Percentiles rank a stretch among this genome's conserved stretches.
phyloP scores from a whole-genome alignment of 2,888 invertebrate genomes.

The Heliconius hortense region DNA sequence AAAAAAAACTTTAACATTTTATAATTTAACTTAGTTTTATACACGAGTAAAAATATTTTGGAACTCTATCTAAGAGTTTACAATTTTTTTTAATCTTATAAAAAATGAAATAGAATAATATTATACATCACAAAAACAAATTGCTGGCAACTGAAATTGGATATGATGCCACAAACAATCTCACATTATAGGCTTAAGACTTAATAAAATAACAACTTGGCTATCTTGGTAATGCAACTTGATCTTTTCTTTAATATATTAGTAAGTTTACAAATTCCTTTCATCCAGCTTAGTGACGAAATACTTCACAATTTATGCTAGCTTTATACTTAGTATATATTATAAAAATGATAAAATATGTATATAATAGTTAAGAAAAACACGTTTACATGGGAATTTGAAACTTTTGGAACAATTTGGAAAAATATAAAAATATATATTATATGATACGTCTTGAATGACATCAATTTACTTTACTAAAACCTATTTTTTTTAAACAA shows the following conservation, averaged over 20 bases:
- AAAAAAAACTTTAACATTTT: neutral
- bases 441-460: neutral
- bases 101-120: constrained; percentile 20
- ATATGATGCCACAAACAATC: constrained; percentile 28
- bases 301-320: no score
- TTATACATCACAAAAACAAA: constrained; percentile 13
- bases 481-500: neutral
- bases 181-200: neutral
- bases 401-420: no score
- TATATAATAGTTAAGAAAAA: no score
- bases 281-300: no score
- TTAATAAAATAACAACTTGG: constrained; percentile 3
- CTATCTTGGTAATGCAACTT: neutral
- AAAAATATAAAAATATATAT: no score
- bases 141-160: constrained; percentile 19
- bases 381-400: no score
- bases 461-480: neutral
- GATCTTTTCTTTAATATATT: neutral
- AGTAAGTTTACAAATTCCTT: neutral
- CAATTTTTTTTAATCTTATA: neutral
- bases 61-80: no score
- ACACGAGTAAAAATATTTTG: neutral
- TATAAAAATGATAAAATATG: no score
- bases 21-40: neutral
- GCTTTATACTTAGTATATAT: no score